These are phyloP conservation scores for Helleia helle DNA, from an alignment of 2,888 invertebrate genomes.

Conservation along the genomic window DNA sequence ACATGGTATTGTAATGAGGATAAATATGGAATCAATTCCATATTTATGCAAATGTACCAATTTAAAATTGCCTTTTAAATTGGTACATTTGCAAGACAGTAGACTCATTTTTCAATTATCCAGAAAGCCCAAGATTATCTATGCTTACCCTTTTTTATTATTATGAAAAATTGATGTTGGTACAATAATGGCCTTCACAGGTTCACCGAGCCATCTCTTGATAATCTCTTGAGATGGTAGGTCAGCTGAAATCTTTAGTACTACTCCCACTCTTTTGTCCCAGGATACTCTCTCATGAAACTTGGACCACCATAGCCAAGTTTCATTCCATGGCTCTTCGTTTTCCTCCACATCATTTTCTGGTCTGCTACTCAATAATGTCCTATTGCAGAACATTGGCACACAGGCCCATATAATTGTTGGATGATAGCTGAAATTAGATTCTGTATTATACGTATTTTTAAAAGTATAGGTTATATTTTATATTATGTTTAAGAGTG, in stretches of 20 bases:
- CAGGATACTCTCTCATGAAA: conserved; percentile 76
- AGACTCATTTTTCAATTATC: too few species aligned
- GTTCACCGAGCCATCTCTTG: conserved; percentile 95
- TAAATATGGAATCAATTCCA: too few species aligned
- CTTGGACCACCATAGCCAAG: conserved; percentile 89
- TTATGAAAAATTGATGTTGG: conserved; percentile 88
- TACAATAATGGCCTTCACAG: conserved; percentile 87
- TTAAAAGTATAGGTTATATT: too few species aligned
- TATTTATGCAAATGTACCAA: too few species aligned
- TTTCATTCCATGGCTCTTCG: conserved; percentile 71
- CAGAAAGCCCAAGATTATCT: too few species aligned
- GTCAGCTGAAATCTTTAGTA: conserved; percentile 86
- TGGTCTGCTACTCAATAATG: conserved; percentile 36
- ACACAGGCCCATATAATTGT: conserved; percentile 79
- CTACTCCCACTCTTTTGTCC: conserved; percentile 78
- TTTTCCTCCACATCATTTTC: conserved; percentile 50
- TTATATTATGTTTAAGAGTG: too few species aligned
- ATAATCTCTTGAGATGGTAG: conserved; percentile 81
- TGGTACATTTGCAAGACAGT: too few species aligned
- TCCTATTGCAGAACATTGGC: conserved; percentile 71
- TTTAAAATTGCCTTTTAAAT: too few species aligned
- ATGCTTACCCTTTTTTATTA: conserved; percentile 91
- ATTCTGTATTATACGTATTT: too few species aligned
- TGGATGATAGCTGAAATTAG: conserved; percentile 51
- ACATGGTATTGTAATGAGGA: too few species aligned